Evolutionary conservation across 92 coral and sea anemone genomes (phyloP).

Genomic region (Palythoa grandis): DNA sequence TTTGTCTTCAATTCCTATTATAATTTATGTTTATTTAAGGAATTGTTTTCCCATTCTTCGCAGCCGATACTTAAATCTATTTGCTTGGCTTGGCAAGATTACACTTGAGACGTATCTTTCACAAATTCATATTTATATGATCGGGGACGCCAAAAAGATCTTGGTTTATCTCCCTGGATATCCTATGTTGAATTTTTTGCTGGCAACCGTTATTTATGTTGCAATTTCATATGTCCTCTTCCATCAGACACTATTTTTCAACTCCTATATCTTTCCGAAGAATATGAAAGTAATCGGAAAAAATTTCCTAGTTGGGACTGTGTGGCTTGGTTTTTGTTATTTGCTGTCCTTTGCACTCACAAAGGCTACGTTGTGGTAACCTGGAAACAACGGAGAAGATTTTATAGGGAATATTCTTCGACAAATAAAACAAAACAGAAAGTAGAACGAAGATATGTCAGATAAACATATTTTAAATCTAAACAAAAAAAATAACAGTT

Average conservation of each 20-base stretch:
- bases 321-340: conserved; percentile 79
- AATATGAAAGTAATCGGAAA: conserved; percentile 89
- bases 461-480: too few relatives aligned
- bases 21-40: conserved; percentile 86
- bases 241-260: conserved; percentile 90
- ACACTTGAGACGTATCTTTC: conserved; percentile 94
- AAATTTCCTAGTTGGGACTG: conserved; percentile 69
- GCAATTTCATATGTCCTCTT: conserved; percentile 92
- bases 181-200: conserved; percentile 94
- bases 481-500: too few relatives aligned
- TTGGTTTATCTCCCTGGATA: conserved; percentile 83
- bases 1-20: conserved; percentile 81
- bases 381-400: too few relatives aligned
- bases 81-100: conserved; percentile 94
- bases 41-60: conserved; percentile 83
- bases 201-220: conserved; percentile 78
- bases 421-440: neutral
- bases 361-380: conserved; percentile 72
- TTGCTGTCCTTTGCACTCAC: conserved; percentile 76
- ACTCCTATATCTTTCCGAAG: conserved; percentile 88
- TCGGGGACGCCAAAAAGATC: conserved; percentile 81
- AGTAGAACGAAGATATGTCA: neutral
- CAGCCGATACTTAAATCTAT: conserved; percentile 79
- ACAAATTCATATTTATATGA: conserved; percentile 98
- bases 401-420: too few relatives aligned